Conservation (phyloP, 2,888 invertebrate genomes). For the Epinotia ramella region DNA sequence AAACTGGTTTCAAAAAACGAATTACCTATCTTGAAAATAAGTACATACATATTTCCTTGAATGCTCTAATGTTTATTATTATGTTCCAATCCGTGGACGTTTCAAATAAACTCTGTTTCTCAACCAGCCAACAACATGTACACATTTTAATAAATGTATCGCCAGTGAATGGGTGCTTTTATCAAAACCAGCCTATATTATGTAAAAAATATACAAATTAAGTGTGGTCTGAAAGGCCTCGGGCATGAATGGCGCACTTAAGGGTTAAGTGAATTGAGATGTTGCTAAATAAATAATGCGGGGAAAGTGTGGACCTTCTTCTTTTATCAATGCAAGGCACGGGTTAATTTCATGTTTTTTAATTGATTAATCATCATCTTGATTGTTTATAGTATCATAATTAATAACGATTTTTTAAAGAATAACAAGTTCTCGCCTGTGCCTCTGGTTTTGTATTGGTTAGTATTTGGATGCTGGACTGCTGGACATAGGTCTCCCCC, state of each 20-base stretch:
- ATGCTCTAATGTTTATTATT: too few relatives aligned
- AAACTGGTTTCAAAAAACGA: too few relatives aligned
- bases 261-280: constrained; percentile 74
- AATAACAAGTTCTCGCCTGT: too few relatives aligned
- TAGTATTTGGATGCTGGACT: too few relatives aligned
- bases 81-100: not conserved
- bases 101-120: not conserved
- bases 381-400: too few relatives aligned
- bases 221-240: constrained; percentile 76
- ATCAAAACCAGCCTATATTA: constrained; percentile 64
- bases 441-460: too few relatives aligned
- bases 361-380: not conserved
- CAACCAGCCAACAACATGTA: constrained; percentile 51
- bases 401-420: too few relatives aligned
- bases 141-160: constrained; percentile 84
- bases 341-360: constrained; percentile 14
- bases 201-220: constrained; percentile 73
- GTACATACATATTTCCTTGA: too few relatives aligned
- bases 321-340: constrained; percentile 43
- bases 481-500: too few relatives aligned
- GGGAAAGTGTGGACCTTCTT: constrained; percentile 51
- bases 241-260: constrained; percentile 68
- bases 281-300: constrained; percentile 53
- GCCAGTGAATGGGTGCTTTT: constrained; percentile 78
- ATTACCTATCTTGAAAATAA: too few relatives aligned